Percentiles rank a stretch among this genome's conserved stretches.
These are phyloP conservation scores for Synergus laeviventris DNA, from an alignment of 2,888 invertebrate species.

Conservation along the genomic window DNA sequence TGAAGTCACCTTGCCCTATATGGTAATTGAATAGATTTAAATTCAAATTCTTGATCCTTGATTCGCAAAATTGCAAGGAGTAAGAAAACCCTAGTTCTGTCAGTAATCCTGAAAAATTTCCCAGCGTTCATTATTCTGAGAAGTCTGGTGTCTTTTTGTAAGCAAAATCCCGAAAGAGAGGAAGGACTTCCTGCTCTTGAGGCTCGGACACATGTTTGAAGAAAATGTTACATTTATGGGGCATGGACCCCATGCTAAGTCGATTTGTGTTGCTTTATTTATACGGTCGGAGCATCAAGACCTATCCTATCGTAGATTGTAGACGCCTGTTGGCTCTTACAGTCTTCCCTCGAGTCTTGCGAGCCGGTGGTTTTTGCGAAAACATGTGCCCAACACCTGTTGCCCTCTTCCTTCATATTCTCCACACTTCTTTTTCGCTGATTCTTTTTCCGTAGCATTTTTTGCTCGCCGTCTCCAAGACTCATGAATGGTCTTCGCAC, in stretches of 20 bases:
- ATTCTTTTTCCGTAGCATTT: constrained; percentile 50
- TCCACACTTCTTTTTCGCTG: constrained; percentile 23
- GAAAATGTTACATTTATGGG: constrained; percentile 62
- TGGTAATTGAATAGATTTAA: too few relatives aligned
- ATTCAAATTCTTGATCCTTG: background rate
- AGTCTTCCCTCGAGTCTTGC: constrained; percentile 28
- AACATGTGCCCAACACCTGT: constrained; percentile 64
- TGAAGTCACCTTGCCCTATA: too few relatives aligned
- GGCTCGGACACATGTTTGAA: constrained; percentile 48
- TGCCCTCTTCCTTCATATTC: constrained; percentile 49
- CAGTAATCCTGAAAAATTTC: background rate
- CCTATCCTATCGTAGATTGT: constrained; percentile 40
- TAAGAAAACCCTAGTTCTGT: background rate
- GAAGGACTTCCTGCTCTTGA: constrained; percentile 49
- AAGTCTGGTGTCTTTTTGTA: constrained; percentile 23
- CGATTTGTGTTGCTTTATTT: constrained; percentile 64
- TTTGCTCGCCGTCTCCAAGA: constrained; percentile 50
- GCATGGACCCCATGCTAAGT: constrained; percentile 67
- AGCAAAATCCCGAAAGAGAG: constrained; percentile 29
- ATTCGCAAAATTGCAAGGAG: constrained; percentile 1
- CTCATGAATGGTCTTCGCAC: constrained; percentile 44
- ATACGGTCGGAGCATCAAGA: constrained; percentile 46
- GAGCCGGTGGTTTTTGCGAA: constrained; percentile 48
- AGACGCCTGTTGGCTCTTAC: constrained; percentile 28
- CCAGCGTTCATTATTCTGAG: constrained; percentile 15